Evolutionary conservation across 2,113 vertebrate species (phyloP).

Genomic region (Mastomys natalensis): DNA sequence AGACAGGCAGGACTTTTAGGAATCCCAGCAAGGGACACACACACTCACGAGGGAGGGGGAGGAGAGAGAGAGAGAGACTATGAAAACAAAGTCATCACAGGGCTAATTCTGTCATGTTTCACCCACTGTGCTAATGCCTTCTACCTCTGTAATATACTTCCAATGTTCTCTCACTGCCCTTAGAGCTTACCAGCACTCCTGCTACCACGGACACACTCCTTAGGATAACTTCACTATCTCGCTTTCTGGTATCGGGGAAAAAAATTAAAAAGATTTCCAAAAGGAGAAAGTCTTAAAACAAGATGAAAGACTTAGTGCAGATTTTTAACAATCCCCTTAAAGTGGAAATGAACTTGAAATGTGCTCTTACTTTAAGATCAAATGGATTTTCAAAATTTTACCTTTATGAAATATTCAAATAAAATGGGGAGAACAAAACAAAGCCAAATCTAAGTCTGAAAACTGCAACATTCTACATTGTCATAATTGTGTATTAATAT

Average conservation of each 20-base stretch:
- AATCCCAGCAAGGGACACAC: background rate
- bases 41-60: background rate
- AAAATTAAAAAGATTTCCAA: background rate
- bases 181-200: background rate
- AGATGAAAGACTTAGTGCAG: background rate
- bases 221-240: background rate
- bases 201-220: accelerated
- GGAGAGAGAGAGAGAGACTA: background rate
- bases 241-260: background rate
- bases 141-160: background rate
- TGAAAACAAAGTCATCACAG: background rate
- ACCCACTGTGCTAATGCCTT: background rate
- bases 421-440: background rate
- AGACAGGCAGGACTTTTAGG: too few relatives aligned
- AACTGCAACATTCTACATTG: too few relatives aligned
- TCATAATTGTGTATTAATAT: too few relatives aligned
- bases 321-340: background rate
- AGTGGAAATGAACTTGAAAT: background rate
- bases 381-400: background rate
- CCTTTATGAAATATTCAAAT: background rate
- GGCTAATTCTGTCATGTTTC: background rate
- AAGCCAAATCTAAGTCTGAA: background rate
- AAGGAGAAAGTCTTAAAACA: background rate
- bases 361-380: background rate
- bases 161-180: background rate